Conservation (phyloP, 2,888 invertebrate genomes). For the Melanchra persicariae region DNA sequence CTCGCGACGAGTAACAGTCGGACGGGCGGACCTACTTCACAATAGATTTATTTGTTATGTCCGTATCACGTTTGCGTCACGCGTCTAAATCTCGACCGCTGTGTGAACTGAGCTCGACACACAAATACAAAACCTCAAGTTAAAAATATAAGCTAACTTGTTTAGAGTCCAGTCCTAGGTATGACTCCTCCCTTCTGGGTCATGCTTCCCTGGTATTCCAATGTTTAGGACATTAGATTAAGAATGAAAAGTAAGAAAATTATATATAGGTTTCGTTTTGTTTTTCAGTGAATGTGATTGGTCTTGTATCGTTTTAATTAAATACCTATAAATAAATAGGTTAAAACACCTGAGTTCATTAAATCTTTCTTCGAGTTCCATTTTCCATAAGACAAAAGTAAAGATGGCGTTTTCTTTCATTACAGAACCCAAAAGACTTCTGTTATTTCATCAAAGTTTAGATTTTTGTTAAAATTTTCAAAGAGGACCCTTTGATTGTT, state of each 20-base stretch:
- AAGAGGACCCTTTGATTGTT: slow-evolving; percentile 16
- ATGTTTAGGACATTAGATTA: too few species aligned
- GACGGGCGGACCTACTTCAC: slow-evolving; percentile 6
- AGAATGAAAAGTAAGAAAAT: too few species aligned
- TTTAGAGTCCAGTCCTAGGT: too few species aligned
- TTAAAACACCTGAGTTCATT: too few species aligned
- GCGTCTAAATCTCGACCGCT: slow-evolving; percentile 1
- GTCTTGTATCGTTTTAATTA: too few species aligned
- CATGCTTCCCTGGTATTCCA: too few species aligned
- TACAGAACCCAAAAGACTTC: neutral
- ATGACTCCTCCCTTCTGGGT: too few species aligned
- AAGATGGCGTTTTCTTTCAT: neutral
- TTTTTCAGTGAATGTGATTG: too few species aligned
- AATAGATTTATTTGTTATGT: slow-evolving; percentile 34
- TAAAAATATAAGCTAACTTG: too few species aligned
- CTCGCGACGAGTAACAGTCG: neutral
- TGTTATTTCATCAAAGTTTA: neutral
- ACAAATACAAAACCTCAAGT: neutral
- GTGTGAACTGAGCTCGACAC: neutral
- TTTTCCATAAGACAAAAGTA: neutral
- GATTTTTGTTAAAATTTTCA: neutral
- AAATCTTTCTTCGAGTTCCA: neutral
- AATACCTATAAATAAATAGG: too few species aligned
- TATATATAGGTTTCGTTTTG: too few species aligned
- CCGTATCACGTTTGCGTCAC: slow-evolving; percentile 25